Evolutionary conservation across 1,140 invertebrate species (phyloP).

Genomic region (Drosophila insularis): DNA sequence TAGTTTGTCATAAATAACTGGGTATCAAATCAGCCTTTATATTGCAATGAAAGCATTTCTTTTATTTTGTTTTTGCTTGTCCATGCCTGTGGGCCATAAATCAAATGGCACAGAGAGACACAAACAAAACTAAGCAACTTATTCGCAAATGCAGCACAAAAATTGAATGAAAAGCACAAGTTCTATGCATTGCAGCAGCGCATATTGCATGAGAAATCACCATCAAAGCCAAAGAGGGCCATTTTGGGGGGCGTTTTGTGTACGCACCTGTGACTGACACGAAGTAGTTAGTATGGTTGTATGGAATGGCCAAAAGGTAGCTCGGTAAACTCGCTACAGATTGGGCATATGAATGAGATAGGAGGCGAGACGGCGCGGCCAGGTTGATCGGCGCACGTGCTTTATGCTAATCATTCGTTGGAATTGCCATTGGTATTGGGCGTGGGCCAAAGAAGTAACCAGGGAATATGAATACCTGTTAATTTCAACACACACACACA

Average conservation of each 20-base stretch:
- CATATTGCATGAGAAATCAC: conserved; percentile 40
- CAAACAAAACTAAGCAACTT: conserved; percentile 23
- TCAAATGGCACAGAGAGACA: conserved; percentile 37
- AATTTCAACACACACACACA: not conserved
- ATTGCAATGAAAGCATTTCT: conserved; percentile 8
- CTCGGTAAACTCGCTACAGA: conserved; percentile 24
- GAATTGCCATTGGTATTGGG: conserved; percentile 60
- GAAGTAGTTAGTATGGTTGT: conserved; percentile 14
- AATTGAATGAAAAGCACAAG: conserved; percentile 71
- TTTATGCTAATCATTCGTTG: conserved; percentile 76
- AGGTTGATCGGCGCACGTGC: conserved; percentile 64
- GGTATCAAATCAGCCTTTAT: conserved; percentile 21
- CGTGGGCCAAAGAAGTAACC: conserved; percentile 43
- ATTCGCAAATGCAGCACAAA: conserved; percentile 45
- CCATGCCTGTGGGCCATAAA: conserved; percentile 58
- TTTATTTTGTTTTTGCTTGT: conserved; percentile 18
- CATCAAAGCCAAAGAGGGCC: conserved; percentile 28
- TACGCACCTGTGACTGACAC: conserved; percentile 64
- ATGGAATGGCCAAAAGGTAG: conserved; percentile 59
- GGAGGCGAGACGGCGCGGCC: conserved; percentile 31
- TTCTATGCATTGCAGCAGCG: conserved; percentile 29
- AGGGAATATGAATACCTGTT: conserved; percentile 27
- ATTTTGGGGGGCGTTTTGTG: conserved; percentile 33
- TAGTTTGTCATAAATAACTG: not conserved
- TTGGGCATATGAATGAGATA: conserved; percentile 66